Evolutionary conservation across 2,797 vertebrate species (phyloP).

Genomic region (Parotocinclus haroldoi): DNA sequence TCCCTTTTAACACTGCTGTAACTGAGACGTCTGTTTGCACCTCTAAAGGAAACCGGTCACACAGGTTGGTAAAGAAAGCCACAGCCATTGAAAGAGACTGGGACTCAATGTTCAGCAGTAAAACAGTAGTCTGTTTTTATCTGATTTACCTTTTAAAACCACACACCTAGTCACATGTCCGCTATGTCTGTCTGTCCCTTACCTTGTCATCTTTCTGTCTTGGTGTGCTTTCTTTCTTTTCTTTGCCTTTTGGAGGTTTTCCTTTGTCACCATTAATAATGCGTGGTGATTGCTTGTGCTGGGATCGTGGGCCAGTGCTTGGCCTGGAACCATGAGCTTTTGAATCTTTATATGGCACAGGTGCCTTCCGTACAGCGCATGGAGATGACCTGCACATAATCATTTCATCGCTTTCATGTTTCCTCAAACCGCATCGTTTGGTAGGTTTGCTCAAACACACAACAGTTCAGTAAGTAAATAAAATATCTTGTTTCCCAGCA

Average conservation of each 20-base stretch:
- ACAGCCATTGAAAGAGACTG: not conserved
- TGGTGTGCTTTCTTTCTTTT: slow-evolving; percentile 80
- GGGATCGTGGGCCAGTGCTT: slow-evolving; percentile 71
- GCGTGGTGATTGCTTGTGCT: slow-evolving; percentile 77
- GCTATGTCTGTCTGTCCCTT: slow-evolving; percentile 11
- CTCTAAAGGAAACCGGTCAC: slow-evolving; percentile 45
- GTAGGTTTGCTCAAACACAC: no score
- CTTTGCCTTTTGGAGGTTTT: slow-evolving; percentile 77
- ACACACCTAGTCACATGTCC: not conserved
- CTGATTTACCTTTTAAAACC: not conserved
- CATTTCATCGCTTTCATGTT: no score
- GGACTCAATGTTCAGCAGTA: no score
- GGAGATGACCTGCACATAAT: slow-evolving; percentile 76
- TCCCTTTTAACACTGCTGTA: not conserved
- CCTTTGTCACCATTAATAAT: slow-evolving; percentile 76
- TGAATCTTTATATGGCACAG: slow-evolving; percentile 77
- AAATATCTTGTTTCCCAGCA: no score
- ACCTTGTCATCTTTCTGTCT: slow-evolving; percentile 94
- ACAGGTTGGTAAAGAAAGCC: slow-evolving; percentile 45
- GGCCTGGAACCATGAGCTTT: slow-evolving; percentile 79
- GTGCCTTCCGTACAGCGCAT: slow-evolving; percentile 78
- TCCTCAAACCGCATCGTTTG: no score
- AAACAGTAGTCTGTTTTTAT: no score
- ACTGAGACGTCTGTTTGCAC: slow-evolving; percentile 8
- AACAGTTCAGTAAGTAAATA: no score